Conservation (phyloP, 2,797 vertebrate species). For the Tapera naevia region DNA sequence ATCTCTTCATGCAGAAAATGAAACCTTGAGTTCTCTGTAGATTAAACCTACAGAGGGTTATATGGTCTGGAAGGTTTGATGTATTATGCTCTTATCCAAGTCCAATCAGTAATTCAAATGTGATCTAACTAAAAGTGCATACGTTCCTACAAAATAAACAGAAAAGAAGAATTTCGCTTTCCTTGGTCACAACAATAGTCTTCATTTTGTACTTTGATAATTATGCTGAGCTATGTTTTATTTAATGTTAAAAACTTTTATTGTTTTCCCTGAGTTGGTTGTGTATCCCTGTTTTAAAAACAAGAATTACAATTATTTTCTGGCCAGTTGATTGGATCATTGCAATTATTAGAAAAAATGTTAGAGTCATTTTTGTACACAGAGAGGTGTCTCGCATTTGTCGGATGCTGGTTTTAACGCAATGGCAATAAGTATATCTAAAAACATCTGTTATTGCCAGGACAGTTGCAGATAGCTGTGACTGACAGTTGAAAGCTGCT, state of each 20-base stretch:
- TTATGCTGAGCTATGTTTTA: background rate
- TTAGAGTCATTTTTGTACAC: background rate
- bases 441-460: background rate
- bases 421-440: background rate
- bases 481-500: background rate
- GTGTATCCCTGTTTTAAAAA: background rate
- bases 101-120: background rate
- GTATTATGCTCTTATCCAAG: background rate
- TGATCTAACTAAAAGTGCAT: background rate
- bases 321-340: background rate
- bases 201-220: background rate
- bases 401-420: background rate
- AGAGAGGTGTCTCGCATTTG: background rate
- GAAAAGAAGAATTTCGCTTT: background rate
- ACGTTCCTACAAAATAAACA: background rate
- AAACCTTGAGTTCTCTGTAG: background rate
- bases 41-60: background rate
- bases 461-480: background rate
- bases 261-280: background rate
- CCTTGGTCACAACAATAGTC: background rate
- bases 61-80: background rate
- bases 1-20: background rate
- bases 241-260: background rate
- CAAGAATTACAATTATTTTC: background rate
- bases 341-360: background rate